Conservation (phyloP, 2,888 invertebrate species). For the Miltochrista miniata region DNA sequence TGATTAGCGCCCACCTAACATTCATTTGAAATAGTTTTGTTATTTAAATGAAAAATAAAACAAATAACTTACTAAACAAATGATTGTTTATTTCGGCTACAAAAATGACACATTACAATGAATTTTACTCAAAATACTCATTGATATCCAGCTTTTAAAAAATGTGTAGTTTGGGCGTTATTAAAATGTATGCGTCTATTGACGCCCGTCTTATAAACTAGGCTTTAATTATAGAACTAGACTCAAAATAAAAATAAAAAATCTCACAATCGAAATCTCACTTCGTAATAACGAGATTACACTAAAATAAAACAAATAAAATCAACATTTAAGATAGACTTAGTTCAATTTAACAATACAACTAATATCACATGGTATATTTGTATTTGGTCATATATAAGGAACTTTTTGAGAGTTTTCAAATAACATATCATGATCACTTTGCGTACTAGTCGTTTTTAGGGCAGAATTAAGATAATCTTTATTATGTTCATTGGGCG, state of each 20-base stretch:
- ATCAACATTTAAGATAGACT: background rate
- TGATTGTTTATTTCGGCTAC: background rate
- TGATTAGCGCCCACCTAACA: slow-evolving; percentile 2
- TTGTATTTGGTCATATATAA: slow-evolving; percentile 1
- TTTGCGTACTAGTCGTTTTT: background rate
- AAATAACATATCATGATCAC: slow-evolving; percentile 1
- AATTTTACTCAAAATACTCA: slow-evolving; percentile 1
- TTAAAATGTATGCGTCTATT: slow-evolving; percentile 2
- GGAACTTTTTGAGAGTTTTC: slow-evolving; percentile 1
- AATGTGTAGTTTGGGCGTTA: slow-evolving; percentile 1
- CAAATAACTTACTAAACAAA: background rate
- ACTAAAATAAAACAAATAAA: background rate
- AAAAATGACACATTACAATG: background rate
- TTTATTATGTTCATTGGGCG: slow-evolving; percentile 1
- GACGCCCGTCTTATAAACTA: slow-evolving; percentile 2
- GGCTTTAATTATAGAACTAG: slow-evolving; percentile 1
- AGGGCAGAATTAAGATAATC: background rate
- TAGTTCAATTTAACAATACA: background rate
- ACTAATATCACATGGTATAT: background rate
- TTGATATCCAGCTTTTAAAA: slow-evolving; percentile 1
- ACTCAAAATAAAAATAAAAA: background rate
- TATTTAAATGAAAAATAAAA: background rate
- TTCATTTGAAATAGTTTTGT: slow-evolving; percentile 1
- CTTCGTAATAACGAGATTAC: background rate
- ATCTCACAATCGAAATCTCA: slow-evolving; percentile 1